These are phyloP conservation scores for Leptopilina myrica DNA, from an alignment of 2,888 invertebrate species.

Conservation along the genomic window DNA sequence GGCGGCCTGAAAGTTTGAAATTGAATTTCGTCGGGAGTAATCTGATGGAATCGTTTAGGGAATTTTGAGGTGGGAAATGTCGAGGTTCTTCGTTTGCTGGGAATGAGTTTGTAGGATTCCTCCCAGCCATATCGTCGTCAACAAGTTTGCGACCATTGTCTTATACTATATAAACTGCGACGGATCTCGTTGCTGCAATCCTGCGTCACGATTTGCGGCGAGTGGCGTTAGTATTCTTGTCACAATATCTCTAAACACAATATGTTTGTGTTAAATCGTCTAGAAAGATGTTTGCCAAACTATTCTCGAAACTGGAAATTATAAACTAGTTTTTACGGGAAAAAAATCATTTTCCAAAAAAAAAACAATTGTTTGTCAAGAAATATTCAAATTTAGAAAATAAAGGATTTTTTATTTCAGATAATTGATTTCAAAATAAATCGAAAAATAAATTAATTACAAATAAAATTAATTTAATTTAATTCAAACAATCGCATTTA, in stretches of 20 bases:
- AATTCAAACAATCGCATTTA: no score
- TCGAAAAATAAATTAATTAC: no score
- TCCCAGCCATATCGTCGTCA: conserved; percentile 64
- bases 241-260: conserved; percentile 18
- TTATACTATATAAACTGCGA: conserved; percentile 53
- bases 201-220: conserved; percentile 58
- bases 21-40: conserved; percentile 35
- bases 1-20: conserved; percentile 21
- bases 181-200: conserved; percentile 62
- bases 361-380: no score
- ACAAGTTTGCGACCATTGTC: conserved; percentile 65
- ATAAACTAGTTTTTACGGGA: no score
- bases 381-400: no score
- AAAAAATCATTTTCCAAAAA: no score
- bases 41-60: conserved; percentile 41
- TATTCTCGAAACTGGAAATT: neutral
- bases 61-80: conserved; percentile 53
- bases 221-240: conserved; percentile 27
- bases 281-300: conserved; percentile 25
- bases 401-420: no score
- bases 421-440: no score
- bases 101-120: conserved; percentile 73
- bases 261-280: conserved; percentile 12
- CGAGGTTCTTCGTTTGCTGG: conserved; percentile 69
- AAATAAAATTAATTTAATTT: no score